Percentiles rank a stretch among this genome's conserved stretches.
Conservation (phyloP, 2,888 invertebrate genomes). For the Apamea anceps region DNA sequence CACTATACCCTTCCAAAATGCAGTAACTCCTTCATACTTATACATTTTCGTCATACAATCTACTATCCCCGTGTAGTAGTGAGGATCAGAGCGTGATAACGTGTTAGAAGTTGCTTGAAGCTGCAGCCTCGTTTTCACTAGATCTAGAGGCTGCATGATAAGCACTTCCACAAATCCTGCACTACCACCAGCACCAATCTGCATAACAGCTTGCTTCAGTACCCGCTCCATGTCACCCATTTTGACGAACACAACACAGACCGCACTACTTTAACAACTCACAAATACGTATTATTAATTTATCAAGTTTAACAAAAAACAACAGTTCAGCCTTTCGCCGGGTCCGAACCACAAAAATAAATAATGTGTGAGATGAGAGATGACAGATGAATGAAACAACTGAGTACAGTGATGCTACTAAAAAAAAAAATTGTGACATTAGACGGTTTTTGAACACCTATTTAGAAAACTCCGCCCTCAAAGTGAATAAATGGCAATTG, state of each 20-base stretch:
- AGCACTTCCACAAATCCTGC: conserved; percentile 98
- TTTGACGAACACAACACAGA: conserved; percentile 54
- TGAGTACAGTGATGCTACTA: conserved; percentile 5
- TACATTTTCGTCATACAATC: conserved; percentile 98
- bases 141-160: conserved; percentile 98
- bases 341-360: conserved; percentile 44
- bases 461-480: neutral
- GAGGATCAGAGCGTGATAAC: conserved; percentile 84
- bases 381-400: conserved; percentile 42
- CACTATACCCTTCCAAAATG: conserved; percentile 98
- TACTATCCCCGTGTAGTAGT: conserved; percentile 93
- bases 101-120: conserved; percentile 78
- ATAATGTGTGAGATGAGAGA: conserved; percentile 39
- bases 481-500: conserved; percentile 15
- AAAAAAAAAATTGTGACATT: conserved; percentile 45
- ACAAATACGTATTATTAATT: neutral
- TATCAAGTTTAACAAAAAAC: conserved; percentile 8
- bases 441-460: conserved; percentile 58
- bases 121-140: conserved; percentile 95
- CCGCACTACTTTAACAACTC: neutral
- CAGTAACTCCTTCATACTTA: conserved; percentile 94
- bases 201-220: conserved; percentile 93
- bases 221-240: conserved; percentile 86
- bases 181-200: conserved; percentile 96
- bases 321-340: conserved; percentile 8